Percentiles rank a stretch among this genome's conserved stretches.
Conservation (phyloP, 1,140 invertebrate species). For the Ceratina calcarata region DNA sequence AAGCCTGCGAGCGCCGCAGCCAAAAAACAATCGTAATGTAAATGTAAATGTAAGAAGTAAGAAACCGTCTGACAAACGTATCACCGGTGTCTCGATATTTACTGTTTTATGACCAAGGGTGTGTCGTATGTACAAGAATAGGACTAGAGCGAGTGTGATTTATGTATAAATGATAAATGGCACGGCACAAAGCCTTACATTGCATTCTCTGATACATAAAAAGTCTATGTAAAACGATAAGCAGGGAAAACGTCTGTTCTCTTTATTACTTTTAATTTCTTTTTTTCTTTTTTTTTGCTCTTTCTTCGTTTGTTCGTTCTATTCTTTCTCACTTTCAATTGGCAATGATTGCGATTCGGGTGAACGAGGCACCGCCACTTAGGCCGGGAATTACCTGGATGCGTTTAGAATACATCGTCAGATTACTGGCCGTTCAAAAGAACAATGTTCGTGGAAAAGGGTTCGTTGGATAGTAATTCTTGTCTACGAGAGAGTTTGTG, state of each 20-base stretch:
- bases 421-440: slow-evolving; percentile 27
- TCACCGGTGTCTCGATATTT: slow-evolving; percentile 58
- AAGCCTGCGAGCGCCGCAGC: slow-evolving; percentile 79
- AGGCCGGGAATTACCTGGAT: slow-evolving; percentile 65
- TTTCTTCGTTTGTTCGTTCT: not conserved
- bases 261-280: not conserved
- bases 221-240: slow-evolving; percentile 61
- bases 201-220: slow-evolving; percentile 68
- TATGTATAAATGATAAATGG: slow-evolving; percentile 67
- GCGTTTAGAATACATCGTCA: slow-evolving; percentile 49
- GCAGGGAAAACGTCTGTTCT: slow-evolving; percentile 54
- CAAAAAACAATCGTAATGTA: slow-evolving; percentile 64
- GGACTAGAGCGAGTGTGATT: slow-evolving; percentile 68
- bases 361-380: slow-evolving; percentile 63
- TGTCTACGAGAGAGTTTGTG: slow-evolving; percentile 53
- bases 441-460: slow-evolving; percentile 39
- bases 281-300: not conserved
- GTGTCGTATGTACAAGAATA: slow-evolving; percentile 66
- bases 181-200: slow-evolving; percentile 70
- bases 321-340: not conserved
- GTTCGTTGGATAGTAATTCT: slow-evolving; percentile 51
- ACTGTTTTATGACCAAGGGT: slow-evolving; percentile 62
- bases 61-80: slow-evolving; percentile 55
- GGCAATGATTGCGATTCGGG: no score
- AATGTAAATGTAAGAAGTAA: no score